Evolutionary conservation across 2,113 vertebrate genomes (phyloP).

Genomic region (Spheniscus mendiculus): DNA sequence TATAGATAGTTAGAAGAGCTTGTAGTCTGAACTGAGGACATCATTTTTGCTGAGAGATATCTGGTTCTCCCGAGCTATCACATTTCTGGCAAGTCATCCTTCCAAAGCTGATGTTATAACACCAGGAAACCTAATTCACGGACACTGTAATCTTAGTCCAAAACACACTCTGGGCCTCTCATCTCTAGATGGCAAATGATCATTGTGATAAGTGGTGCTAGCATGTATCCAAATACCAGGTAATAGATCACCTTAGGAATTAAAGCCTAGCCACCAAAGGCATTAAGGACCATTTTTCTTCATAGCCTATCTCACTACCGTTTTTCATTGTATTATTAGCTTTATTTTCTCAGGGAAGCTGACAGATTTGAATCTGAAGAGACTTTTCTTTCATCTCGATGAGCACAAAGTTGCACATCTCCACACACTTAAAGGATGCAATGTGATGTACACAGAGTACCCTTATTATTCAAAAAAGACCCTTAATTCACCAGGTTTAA

Average conservation of each 20-base stretch:
- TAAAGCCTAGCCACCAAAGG: background rate
- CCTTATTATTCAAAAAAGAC: background rate
- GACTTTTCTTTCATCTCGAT: background rate
- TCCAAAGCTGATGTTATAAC: background rate
- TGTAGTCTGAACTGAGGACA: background rate
- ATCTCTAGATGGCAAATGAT: background rate
- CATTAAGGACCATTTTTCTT: background rate
- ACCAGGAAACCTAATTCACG: background rate
- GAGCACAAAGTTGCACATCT: background rate
- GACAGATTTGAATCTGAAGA: background rate
- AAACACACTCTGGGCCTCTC: background rate
- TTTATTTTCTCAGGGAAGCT: background rate
- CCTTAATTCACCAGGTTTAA: background rate
- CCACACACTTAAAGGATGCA: background rate
- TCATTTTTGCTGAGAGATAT: background rate
- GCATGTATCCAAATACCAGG: background rate
- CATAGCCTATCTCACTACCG: background rate
- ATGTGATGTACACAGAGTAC: background rate
- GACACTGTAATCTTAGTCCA: background rate
- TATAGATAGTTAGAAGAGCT: background rate
- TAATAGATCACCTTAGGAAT: background rate
- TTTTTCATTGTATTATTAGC: background rate
- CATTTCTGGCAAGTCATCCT: background rate
- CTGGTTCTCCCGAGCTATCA: background rate
- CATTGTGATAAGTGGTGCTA: background rate